Percentiles rank a stretch among this genome's conserved stretches.
Conservation (phyloP, 2,888 invertebrate species). For the Exocentrus adspersus region DNA sequence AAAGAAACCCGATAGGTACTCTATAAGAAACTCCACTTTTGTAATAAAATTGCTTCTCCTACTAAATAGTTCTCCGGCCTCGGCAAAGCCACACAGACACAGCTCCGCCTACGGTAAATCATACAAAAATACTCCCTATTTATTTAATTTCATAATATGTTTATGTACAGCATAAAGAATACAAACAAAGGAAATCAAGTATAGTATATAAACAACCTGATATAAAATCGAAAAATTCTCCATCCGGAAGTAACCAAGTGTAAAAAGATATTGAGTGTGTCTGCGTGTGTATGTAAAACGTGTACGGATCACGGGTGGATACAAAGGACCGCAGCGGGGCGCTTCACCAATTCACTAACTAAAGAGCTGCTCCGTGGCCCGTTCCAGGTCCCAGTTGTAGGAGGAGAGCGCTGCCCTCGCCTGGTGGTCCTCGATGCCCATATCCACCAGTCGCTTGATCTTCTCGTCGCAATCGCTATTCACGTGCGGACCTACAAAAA, state of each 20-base stretch:
- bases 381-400: slow-evolving; percentile 91
- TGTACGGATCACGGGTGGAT: neutral
- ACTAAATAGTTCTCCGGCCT: too few species aligned
- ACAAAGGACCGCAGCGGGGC: neutral
- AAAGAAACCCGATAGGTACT: too few species aligned
- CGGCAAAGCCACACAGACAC: too few species aligned
- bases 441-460: slow-evolving; percentile 88
- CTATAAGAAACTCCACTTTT: too few species aligned
- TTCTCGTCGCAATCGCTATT: slow-evolving; percentile 86
- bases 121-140: slow-evolving; percentile 43
- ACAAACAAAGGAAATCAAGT: slow-evolving; percentile 9
- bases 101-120: neutral
- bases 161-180: slow-evolving; percentile 27
- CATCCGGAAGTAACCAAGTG: slow-evolving; percentile 10
- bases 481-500: slow-evolving; percentile 71
- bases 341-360: slow-evolving; percentile 72
- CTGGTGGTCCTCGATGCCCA: slow-evolving; percentile 93
- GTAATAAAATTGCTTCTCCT: too few species aligned
- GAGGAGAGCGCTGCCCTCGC: slow-evolving; percentile 91
- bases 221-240: slow-evolving; percentile 18
- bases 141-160: slow-evolving; percentile 34
- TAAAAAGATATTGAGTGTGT: slow-evolving; percentile 16
- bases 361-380: slow-evolving; percentile 89
- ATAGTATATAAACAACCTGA: slow-evolving; percentile 22
- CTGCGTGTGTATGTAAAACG: too few species aligned